phyloP scores from a whole-genome alignment of 2,797 vertebrate species.

The Momotus momota region DNA sequence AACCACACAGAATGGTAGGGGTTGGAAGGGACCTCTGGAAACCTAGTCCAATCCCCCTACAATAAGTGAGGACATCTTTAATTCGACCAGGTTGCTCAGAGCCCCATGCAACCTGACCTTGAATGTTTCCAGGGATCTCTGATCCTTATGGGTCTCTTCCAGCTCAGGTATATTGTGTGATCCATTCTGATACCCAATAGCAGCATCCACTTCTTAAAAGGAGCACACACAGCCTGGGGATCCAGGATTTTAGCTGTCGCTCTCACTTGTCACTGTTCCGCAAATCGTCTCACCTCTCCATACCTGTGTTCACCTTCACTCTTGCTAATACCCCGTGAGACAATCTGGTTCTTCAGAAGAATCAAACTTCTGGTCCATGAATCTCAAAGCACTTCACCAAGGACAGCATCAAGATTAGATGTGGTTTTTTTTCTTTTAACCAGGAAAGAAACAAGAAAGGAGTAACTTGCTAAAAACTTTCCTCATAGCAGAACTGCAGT shows the following conservation, averaged over 20 bases:
- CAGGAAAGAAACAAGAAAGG: neutral
- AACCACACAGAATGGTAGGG: neutral
- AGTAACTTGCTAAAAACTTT: neutral
- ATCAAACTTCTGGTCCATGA: neutral
- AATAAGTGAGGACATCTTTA: neutral
- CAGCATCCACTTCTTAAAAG: neutral
- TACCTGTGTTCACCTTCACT: fast-evolving
- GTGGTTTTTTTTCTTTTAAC: neutral
- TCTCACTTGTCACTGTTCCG: neutral
- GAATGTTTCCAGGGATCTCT: too few relatives aligned
- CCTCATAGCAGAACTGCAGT: neutral
- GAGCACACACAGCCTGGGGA: neutral
- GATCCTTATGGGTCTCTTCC: neutral
- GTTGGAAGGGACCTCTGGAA: neutral
- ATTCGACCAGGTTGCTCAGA: neutral
- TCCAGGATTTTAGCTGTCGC: fast-evolving
- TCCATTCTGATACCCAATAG: fast-evolving
- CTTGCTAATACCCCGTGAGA: neutral
- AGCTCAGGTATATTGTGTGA: neutral
- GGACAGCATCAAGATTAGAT: neutral
- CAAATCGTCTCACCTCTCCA: neutral
- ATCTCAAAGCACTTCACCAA: neutral
- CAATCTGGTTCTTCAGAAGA: neutral
- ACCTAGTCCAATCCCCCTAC: neutral
- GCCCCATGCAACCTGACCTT: neutral